phyloP scores from a whole-genome alignment of 2,888 invertebrate genomes.

The Lepidocyrtinus sp. region DNA sequence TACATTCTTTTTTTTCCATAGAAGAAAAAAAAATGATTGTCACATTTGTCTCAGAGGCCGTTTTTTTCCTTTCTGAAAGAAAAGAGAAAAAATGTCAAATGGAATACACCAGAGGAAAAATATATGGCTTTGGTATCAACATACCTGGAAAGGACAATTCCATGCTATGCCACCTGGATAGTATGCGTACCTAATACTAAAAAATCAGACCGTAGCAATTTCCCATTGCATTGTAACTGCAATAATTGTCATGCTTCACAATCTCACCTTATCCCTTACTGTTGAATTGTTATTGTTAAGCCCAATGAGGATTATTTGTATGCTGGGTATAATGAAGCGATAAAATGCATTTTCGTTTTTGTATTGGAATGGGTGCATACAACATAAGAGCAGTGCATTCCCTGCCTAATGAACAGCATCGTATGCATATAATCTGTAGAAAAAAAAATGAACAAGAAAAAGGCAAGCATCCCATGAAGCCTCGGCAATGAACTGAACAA shows the following conservation, averaged over 20 bases:
- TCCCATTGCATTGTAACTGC: neutral
- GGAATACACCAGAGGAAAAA: neutral
- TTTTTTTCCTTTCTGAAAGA: neutral
- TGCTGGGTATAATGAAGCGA: conserved; percentile 8
- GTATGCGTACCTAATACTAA: no score
- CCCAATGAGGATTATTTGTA: neutral
- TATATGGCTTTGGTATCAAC: neutral
- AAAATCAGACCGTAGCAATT: neutral
- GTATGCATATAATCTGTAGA: neutral
- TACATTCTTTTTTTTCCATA: neutral
- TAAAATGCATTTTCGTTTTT: conserved; percentile 2
- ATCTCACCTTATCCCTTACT: neutral
- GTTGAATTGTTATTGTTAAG: neutral
- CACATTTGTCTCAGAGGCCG: conserved; percentile 6
- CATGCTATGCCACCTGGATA: neutral
- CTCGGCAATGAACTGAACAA: conserved; percentile 47
- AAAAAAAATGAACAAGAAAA: neutral
- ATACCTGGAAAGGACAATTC: neutral
- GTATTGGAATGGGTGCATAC: neutral
- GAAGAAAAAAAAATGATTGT: neutral
- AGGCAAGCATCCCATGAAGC: conserved; percentile 2
- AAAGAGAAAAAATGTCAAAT: neutral
- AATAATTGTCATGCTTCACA: neutral
- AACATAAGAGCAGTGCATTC: neutral
- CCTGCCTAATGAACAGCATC: neutral